Percentiles rank a stretch among this genome's conserved stretches.
phyloP scores from a whole-genome alignment of 2,113 vertebrate genomes.

The Sardina pilchardus region DNA sequence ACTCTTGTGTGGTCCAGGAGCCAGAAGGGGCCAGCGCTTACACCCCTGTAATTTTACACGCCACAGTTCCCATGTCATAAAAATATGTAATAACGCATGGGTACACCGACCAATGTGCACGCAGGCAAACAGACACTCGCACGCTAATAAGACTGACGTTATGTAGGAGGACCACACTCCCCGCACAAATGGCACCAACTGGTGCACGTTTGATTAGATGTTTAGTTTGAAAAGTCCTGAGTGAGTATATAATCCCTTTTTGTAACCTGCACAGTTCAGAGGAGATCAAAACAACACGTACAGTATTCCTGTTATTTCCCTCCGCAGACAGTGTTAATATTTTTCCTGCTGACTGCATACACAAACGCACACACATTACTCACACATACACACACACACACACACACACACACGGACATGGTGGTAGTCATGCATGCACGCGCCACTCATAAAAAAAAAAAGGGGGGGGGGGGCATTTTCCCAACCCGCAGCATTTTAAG shows the following conservation, averaged over 20 bases:
- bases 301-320: neutral
- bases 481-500: neutral
- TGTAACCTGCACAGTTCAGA: neutral
- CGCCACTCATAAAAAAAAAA: neutral
- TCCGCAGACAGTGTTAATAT: conserved; percentile 16
- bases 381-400: neutral
- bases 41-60: neutral
- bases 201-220: neutral
- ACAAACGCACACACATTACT: neutral
- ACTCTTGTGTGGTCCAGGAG: neutral
- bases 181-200: neutral
- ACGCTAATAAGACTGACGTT: neutral
- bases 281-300: neutral
- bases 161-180: neutral
- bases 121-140: neutral
- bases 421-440: neutral
- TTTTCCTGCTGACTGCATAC: conserved; percentile 39
- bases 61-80: neutral
- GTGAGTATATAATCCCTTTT: neutral
- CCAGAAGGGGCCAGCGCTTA: neutral
- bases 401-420: neutral
- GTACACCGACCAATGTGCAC: neutral
- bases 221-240: neutral
- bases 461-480: neutral
- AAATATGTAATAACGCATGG: neutral